Base-by-base conservation (phyloP, 2,797 vertebrate species). In the Pogonophryne albipinna region DNA sequence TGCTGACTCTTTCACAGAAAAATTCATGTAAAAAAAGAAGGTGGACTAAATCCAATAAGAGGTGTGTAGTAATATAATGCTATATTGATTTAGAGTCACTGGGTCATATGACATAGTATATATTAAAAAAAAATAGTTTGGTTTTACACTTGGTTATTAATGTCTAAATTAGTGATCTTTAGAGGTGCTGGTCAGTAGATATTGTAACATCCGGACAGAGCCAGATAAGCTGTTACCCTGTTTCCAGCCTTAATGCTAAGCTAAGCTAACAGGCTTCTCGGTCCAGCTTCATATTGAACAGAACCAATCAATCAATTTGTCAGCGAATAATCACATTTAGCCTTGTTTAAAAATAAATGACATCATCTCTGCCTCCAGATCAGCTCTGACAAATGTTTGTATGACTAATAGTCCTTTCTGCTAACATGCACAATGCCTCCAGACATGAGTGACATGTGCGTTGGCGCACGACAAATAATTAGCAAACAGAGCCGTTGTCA, bases 381-480 rank as follows among this genome's bases (percentile, higher is more conserved):
- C 62, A 57, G 72, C 56, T 78, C 67, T 66, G 63, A 55, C 52
- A 61, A 74, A 67, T 17, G 58, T 76, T 51, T 71, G 59, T 10
- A 47, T n/a, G 51, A 47, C 66, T 62, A 41, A 63, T 38, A 6
- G 10, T 53, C 57, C n/a, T 60, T 49, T 52, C 66, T 56, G 58
- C 73, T 41, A 11, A 20, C 66, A 65, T 52, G 19, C 61, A 19
- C 65, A 1, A 27, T 66, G 45, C 77, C 71, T 64, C 55, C 53
- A 53, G 23, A 70, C 64, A 20, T 6, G 51, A 47, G 8, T 46
- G 68, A 61, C 70, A 47, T 7, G 1, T 13, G 60, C 53, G 73
- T 59, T 53, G 70, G 71, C 27, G 41, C 38, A 14, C n/a, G 67
- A n/a, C 20, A 19, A 53, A 60, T 17, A 53, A 60, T 61, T 17